Conservation (phyloP, 2,888 invertebrate species). For the Pammene aurita region DNA sequence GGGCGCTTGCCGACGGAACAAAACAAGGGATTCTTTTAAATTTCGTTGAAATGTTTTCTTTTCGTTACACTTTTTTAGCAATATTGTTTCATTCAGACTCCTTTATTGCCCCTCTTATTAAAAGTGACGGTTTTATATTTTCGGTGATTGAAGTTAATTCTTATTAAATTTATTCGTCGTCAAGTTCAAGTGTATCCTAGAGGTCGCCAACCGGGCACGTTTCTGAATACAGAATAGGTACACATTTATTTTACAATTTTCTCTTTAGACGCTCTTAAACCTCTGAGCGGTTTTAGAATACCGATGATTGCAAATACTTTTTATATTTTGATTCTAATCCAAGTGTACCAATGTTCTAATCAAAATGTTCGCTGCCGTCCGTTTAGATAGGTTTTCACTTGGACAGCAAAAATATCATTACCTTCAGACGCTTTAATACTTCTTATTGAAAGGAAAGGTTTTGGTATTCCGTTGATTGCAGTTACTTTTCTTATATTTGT, state of each 20-base stretch:
- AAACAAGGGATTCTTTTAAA: conserved; percentile 24
- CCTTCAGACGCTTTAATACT: not conserved
- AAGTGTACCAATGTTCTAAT: too few relatives aligned
- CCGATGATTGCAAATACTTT: not conserved
- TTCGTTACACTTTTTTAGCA: conserved; percentile 5
- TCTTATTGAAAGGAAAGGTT: not conserved
- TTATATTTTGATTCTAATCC: not conserved
- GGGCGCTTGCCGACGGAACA: conserved; percentile 30
- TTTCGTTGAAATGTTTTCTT: conserved; percentile 22
- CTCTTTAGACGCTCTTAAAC: not conserved
- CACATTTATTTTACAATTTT: too few relatives aligned
- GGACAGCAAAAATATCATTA: not conserved
- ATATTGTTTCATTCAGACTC: conserved; percentile 2
- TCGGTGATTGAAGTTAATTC: conserved; percentile 7
- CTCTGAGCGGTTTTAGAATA: not conserved
- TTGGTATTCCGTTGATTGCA: conserved; percentile 16
- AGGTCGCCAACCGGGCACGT: not conserved
- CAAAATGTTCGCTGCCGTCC: not conserved
- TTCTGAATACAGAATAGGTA: not conserved
- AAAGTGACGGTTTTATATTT: conserved; percentile 10
- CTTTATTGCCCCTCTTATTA: not conserved
- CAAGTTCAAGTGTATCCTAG: conserved; percentile 1
- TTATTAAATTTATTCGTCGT: not conserved
- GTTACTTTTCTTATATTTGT: conserved; percentile 49
- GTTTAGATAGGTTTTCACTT: not conserved